Conservation (phyloP, 2,888 invertebrate genomes). For the Dynastes grantii region DNA sequence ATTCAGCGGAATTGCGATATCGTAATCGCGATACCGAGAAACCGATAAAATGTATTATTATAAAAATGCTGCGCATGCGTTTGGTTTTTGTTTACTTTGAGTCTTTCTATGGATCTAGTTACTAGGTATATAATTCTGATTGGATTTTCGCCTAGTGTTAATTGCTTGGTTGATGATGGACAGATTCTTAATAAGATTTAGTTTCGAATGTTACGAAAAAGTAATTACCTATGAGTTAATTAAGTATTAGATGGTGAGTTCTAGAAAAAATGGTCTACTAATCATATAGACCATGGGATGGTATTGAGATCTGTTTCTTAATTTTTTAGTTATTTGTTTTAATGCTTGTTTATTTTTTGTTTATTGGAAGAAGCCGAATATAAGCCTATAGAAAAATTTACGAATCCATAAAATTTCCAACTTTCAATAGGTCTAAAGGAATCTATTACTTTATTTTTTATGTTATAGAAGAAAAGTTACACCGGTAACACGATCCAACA, state of each 20-base stretch:
- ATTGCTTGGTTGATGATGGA: neutral
- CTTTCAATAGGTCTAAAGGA: too few relatives aligned
- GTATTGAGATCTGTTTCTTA: too few relatives aligned
- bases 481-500: too few relatives aligned
- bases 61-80: neutral
- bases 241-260: neutral
- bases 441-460: too few relatives aligned
- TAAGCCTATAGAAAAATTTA: too few relatives aligned
- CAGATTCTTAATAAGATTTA: constrained; percentile 17
- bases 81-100: neutral
- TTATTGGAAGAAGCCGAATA: too few relatives aligned
- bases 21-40: neutral
- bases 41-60: neutral
- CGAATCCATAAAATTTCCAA: too few relatives aligned
- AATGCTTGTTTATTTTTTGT: too few relatives aligned
- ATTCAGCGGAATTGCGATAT: constrained; percentile 5
- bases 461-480: too few relatives aligned
- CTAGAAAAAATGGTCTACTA: too few relatives aligned
- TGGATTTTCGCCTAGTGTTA: neutral
- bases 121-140: neutral
- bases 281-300: too few relatives aligned
- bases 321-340: too few relatives aligned
- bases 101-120: neutral
- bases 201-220: neutral
- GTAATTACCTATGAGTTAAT: neutral